phyloP scores from a whole-genome alignment of 2,113 vertebrate species.

The Leiothrix lutea region DNA sequence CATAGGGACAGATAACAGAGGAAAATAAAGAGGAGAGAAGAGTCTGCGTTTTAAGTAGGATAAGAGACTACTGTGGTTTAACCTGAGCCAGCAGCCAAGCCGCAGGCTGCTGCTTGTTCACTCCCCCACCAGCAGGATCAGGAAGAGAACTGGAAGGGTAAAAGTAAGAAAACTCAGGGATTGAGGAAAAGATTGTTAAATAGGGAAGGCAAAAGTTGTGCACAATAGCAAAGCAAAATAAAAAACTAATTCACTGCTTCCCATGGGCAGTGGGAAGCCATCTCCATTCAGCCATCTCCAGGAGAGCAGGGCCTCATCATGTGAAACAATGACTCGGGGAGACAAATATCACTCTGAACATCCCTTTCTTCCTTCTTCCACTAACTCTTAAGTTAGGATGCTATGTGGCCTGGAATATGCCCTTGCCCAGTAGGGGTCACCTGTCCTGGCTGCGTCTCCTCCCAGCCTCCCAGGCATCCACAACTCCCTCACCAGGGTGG shows the following conservation, averaged over 20 bases:
- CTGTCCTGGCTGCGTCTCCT: background rate
- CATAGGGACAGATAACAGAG: background rate
- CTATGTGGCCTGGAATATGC: background rate
- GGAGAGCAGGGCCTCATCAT: rapidly evolving
- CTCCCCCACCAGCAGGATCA: background rate
- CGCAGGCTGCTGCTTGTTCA: rapidly evolving
- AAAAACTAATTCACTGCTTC: background rate
- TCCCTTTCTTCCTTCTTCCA: background rate
- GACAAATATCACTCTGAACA: background rate
- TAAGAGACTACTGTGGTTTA: background rate
- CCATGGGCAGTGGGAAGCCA: too few relatives aligned
- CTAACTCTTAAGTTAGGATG: background rate
- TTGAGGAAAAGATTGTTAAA: background rate
- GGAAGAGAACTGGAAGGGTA: background rate
- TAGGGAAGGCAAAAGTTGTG: background rate
- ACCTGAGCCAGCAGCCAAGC: background rate
- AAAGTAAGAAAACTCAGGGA: background rate
- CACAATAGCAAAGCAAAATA: background rate
- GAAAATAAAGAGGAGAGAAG: background rate
- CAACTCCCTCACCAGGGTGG: rapidly evolving
- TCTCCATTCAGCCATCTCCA: background rate
- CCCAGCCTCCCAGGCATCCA: rapidly evolving
- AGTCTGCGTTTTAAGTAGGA: background rate
- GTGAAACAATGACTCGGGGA: background rate
- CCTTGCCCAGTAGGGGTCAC: background rate